Percentiles rank a stretch among this genome's conserved stretches.
phyloP scores from a whole-genome alignment of 2,888 invertebrate species.

The Temnothorax rugatulus region DNA sequence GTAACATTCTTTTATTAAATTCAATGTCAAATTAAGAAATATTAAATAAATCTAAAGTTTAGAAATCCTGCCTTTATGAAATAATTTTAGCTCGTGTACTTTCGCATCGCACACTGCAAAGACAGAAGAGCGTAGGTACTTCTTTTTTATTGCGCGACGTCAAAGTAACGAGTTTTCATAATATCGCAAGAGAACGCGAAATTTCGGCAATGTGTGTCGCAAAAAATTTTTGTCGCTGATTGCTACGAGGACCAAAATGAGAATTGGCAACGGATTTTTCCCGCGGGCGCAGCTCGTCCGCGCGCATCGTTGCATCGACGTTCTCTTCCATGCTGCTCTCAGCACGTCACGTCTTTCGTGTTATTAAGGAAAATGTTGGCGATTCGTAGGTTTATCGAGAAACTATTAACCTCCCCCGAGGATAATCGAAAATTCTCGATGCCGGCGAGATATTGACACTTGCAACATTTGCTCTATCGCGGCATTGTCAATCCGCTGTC shows the following conservation, averaged over 20 bases:
- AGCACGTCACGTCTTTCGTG: constrained; percentile 69
- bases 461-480: background rate
- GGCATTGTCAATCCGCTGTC: background rate
- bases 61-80: background rate
- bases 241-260: constrained; percentile 42
- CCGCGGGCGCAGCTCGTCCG: constrained; percentile 36
- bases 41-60: background rate
- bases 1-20: background rate
- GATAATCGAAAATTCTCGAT: constrained; percentile 45
- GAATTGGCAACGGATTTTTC: constrained; percentile 25
- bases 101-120: background rate
- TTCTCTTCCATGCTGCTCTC: constrained; percentile 61
- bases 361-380: constrained; percentile 54
- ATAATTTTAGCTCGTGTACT: too few species aligned
- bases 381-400: constrained; percentile 66
- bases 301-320: constrained; percentile 28
- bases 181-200: constrained; percentile 7
- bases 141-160: background rate
- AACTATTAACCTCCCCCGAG: constrained; percentile 66
- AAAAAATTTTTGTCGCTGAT: constrained; percentile 43
- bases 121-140: background rate
- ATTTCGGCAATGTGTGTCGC: constrained; percentile 1
- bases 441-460: background rate
- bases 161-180: constrained; percentile 24
- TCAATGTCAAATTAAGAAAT: background rate